Evolutionary conservation across 2,888 invertebrate species (phyloP), one percentile per base, ranked within the genome.

Genomic region (Cataglyphis cursor): DNA sequence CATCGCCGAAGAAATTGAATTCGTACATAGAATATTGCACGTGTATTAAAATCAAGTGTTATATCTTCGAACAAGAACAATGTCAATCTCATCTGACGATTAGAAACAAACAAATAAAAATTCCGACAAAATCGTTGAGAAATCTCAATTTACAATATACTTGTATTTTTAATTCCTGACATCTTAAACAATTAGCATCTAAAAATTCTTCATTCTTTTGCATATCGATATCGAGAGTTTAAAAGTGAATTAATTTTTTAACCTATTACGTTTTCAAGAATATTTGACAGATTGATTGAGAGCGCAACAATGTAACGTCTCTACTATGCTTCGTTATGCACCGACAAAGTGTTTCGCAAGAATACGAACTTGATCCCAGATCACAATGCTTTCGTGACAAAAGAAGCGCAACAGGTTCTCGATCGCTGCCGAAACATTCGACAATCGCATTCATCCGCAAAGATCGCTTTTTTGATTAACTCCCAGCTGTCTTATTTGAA

Each of bases 351-450:
- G 1, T 38, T 61, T 73, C 41, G 28, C n/a, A n/a, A n/a, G 38
- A 41, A 15, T 65, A 38, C 57, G 38, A 51, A 70, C 18, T 31
- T n/a, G 15, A 28, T 35, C 35, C 35, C 35, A 35, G 15, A 74
- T 21, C 21, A 44, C 31, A 65, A 65, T 51, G 51, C 65, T n/a
- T 35, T 35, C 65, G 51, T 18, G 38, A 75, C 75, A 75, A 75
- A 75, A 65, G 75, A 65, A 73, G 12, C 4, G 65, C 51, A 35
- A 75, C 59, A 59, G 41, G 28, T 74, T 62, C 44, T 59, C 61
- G n/a, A 44, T 28, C 59, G 41, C 15, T 44, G 48, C 15, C 65
- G n/a, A 73, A 75, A 65, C 65, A 75, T 12, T 28, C 51, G 51
- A 35, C 35, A 28, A 18, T 9, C 35, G 21, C 28, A 28, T 28